Conservation (phyloP, 1,140 invertebrate species). For the Drosophila sechellia region DNA sequence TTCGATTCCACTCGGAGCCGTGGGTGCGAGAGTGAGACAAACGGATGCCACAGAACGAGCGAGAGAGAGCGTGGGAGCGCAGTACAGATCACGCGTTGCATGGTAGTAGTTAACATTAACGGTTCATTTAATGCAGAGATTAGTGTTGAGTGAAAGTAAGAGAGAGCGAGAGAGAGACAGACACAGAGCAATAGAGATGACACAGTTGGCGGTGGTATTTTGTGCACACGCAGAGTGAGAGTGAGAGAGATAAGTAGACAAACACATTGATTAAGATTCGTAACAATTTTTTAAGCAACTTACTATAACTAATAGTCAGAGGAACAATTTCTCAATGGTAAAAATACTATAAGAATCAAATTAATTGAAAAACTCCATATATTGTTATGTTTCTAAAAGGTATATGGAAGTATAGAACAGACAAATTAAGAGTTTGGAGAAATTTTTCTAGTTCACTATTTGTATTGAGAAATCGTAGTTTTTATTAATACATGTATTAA, state of each 20-base stretch:
- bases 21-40: conserved; percentile 29
- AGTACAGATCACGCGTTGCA: conserved; percentile 41
- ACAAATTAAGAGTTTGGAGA: too few relatives aligned
- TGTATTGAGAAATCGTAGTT: not conserved
- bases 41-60: conserved; percentile 25
- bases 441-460: too few relatives aligned
- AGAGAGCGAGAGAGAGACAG: conserved; percentile 25
- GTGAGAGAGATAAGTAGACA: conserved; percentile 51
- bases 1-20: conserved; percentile 21
- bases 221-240: conserved; percentile 62
- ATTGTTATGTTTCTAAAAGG: too few relatives aligned
- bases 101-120: conserved; percentile 45
- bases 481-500: conserved; percentile 3
- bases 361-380: too few relatives aligned
- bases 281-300: conserved; percentile 17
- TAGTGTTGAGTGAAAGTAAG: conserved; percentile 45
- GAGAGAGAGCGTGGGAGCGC: conserved; percentile 16
- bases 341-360: not conserved
- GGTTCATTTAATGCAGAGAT: conserved; percentile 40
- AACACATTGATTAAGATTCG: conserved; percentile 45
- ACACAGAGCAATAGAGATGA: conserved; percentile 43
- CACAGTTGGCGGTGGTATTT: conserved; percentile 55
- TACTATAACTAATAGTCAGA: conserved; percentile 1
- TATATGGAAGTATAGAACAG: too few relatives aligned
- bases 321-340: conserved; percentile 12